phyloP scores from a whole-genome alignment of 2,113 vertebrate species.

The Cettia cetti region DNA sequence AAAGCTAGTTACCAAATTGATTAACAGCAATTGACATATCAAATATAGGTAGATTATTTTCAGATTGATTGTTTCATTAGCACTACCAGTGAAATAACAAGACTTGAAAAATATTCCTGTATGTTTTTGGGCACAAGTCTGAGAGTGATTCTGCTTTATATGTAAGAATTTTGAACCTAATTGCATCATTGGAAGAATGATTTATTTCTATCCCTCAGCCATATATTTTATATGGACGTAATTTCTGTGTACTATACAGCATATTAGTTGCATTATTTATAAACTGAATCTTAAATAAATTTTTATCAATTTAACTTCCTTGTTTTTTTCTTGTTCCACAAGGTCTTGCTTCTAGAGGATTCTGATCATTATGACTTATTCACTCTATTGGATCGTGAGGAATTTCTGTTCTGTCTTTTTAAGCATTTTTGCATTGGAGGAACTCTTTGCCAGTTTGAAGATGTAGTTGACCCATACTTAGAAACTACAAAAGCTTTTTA shows the following conservation, averaged over 20 bases:
- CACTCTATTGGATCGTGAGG: constrained; percentile 76
- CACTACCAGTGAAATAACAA: not conserved
- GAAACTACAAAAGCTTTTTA: constrained; percentile 87
- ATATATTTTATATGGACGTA: not conserved
- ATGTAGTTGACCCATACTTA: constrained; percentile 84
- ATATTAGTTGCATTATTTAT: not conserved
- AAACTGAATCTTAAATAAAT: not conserved
- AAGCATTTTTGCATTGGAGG: constrained; percentile 94
- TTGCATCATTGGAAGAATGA: not conserved
- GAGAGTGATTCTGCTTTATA: not conserved
- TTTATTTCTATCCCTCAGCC: not conserved
- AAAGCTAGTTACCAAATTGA: not conserved
- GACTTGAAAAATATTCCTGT: not conserved
- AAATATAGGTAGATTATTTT: not conserved
- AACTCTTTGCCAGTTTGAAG: constrained; percentile 91
- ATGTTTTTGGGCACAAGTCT: not conserved
- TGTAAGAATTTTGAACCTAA: not conserved
- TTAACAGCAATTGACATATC: not conserved
- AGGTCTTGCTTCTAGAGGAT: constrained; percentile 88
- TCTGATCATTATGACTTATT: constrained; percentile 83
- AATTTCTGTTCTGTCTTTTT: constrained; percentile 93
- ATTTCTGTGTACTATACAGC: not conserved
- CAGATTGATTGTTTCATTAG: not conserved
- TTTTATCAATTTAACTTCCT: not conserved
- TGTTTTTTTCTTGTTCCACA: constrained; percentile 7